phyloP scores from a whole-genome alignment of 2,113 vertebrate genomes.

The Tricholaema leucomelas region DNA sequence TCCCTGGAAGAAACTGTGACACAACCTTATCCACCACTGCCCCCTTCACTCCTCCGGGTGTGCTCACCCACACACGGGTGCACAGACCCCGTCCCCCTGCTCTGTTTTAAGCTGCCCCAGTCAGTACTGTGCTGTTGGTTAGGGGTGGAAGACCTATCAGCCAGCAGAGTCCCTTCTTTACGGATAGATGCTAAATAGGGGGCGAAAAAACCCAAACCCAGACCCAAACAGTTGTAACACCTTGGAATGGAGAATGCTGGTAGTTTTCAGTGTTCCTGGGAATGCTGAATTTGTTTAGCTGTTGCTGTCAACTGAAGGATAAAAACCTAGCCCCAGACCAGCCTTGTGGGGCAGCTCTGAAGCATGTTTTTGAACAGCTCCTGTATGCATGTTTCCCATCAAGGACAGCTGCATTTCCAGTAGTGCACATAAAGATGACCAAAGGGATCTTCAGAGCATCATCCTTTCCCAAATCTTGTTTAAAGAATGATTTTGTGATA shows the following conservation, averaged over 20 bases:
- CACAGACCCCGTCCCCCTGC: fast-evolving
- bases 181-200: not conserved
- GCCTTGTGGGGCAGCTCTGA: not conserved
- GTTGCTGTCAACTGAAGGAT: not conserved
- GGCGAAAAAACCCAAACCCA: too few relatives aligned
- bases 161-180: not conserved
- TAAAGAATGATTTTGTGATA: not conserved
- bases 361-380: not conserved
- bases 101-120: fast-evolving
- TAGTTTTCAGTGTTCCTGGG: not conserved
- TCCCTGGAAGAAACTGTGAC: not conserved
- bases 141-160: not conserved
- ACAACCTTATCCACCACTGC: fast-evolving
- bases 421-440: not conserved
- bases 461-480: not conserved
- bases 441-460: not conserved
- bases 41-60: not conserved
- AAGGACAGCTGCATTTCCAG: not conserved
- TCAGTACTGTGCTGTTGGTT: not conserved
- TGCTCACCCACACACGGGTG: fast-evolving
- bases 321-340: not conserved
- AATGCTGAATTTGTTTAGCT: not conserved
- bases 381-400: not conserved
- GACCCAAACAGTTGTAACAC: not conserved
- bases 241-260: not conserved